Evolutionary conservation across 2,888 invertebrate genomes (phyloP).

Genomic region (Melikaiella ostensackeni): DNA sequence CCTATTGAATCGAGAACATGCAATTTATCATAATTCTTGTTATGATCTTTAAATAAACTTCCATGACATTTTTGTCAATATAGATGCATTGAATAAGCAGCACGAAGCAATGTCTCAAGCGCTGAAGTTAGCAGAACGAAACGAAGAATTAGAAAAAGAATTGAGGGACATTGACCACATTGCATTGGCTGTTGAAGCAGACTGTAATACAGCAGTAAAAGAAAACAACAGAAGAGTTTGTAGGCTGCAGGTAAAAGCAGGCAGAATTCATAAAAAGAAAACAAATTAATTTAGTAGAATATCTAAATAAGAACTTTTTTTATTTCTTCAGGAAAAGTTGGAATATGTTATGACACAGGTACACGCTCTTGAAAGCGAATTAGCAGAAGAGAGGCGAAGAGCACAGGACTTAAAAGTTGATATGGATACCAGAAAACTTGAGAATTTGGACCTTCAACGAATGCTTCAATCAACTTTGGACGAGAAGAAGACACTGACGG

Average conservation of each 20-base stretch:
- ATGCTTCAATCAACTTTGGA: constrained; percentile 79
- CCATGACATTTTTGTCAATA: constrained; percentile 33
- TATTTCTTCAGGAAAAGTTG: constrained; percentile 75
- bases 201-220: constrained; percentile 85
- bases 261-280: neutral
- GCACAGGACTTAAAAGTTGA: constrained; percentile 77
- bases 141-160: constrained; percentile 84
- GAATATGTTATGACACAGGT: constrained; percentile 77
- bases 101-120: constrained; percentile 91
- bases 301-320: constrained; percentile 2
- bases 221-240: constrained; percentile 79
- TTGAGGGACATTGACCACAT: constrained; percentile 85
- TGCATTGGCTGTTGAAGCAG: constrained; percentile 86
- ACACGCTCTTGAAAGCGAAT: constrained; percentile 78
- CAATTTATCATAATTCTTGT: too few species aligned
- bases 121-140: constrained; percentile 85
- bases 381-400: constrained; percentile 76
- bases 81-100: constrained; percentile 82
- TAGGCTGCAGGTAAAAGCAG: constrained; percentile 70
- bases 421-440: constrained; percentile 78
- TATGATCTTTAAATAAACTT: constrained; percentile 15
- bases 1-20: too few species aligned
- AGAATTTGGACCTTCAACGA: constrained; percentile 80
- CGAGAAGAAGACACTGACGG: constrained; percentile 80
- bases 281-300: neutral